Base-by-base conservation (phyloP, 64 coral and sea anemone genomes). In the Porites australiensis region DNA sequence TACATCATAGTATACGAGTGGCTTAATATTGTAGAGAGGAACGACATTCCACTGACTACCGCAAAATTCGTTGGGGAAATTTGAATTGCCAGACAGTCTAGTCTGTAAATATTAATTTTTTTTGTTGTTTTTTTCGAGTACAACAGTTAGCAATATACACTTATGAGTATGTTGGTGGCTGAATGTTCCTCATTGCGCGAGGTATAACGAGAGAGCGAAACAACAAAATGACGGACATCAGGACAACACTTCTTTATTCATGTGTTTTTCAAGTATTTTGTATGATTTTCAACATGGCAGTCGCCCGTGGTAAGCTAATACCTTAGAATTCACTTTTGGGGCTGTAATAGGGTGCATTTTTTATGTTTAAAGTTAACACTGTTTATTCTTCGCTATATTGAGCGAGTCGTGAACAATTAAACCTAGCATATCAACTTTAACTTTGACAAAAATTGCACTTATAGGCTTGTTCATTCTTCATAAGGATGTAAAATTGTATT, bases 271-370 rank as follows among this genome's bases (percentile, higher is more conserved):
- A 50, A 69, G 44, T 50, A 8, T 20, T 69, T 44, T 67, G 11
- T 43, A 21, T 84, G 19, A 52, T 53, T 69, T 19, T 84, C 46
- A 18, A 84, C 48, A 10, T 68, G 4, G 63, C 43, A 20, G 81
- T 65, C 13, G 81, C 43, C 13, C 50, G 53, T 52, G 81, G 81
- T 84, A 68, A 84, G 81, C 18, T 66, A 2, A 51, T 14, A 21
- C 1, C 10, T 52, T 77, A 77, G 27, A 37, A 37, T 37, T 37
- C 27, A 37, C 27, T 37, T 37, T 37, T 37, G 27, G 27, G 27
- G 27, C 27, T 37, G 27, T 37, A 37, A 37, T 37, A 37, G 27
- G 0, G 27, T 37, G 27, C 27, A 37, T 37, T 37, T 37, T 37
- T 37, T 37, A 37, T 37, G 27, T 37, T 37, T 37, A 37, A 37